Evolutionary conservation across 1,140 invertebrate species (phyloP).

Genomic region (Drosophila jambulina): DNA sequence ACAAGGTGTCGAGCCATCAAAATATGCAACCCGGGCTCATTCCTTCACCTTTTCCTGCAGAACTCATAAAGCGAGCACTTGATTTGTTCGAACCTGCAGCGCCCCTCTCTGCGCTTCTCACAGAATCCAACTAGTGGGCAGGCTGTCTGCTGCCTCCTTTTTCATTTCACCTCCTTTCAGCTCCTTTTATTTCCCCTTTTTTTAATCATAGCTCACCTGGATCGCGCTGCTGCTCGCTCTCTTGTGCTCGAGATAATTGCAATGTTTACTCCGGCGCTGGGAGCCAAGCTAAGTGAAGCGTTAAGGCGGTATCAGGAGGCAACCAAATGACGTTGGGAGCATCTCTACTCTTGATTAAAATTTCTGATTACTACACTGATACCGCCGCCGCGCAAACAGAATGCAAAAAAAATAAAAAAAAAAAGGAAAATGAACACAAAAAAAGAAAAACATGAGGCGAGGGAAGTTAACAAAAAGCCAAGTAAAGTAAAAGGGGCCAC

Average conservation of each 20-base stretch:
- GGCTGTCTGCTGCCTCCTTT: not conserved
- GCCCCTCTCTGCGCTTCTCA: constrained; percentile 34
- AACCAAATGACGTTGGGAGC: constrained; percentile 34
- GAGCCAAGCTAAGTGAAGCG: constrained; percentile 72
- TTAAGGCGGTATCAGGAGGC: constrained; percentile 63
- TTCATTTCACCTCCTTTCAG: not conserved
- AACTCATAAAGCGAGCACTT: constrained; percentile 68
- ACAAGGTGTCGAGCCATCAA: constrained; percentile 5
- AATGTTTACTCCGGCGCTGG: constrained; percentile 72
- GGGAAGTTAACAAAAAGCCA: constrained; percentile 44
- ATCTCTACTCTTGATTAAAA: constrained; percentile 77
- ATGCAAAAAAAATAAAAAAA: constrained; percentile 54
- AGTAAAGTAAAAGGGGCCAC: constrained; percentile 63
- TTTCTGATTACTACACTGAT: constrained; percentile 83
- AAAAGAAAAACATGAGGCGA: constrained; percentile 11
- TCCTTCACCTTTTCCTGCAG: not conserved
- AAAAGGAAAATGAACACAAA: constrained; percentile 28
- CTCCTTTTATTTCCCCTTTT: constrained; percentile 14
- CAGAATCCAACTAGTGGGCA: not conserved
- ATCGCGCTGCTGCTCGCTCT: constrained; percentile 39
- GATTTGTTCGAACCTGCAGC: constrained; percentile 67
- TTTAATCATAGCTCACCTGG: constrained; percentile 78
- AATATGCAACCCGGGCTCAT: constrained; percentile 2
- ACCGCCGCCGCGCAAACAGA: constrained; percentile 43
- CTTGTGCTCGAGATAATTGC: constrained; percentile 74